Base-by-base conservation (phyloP, 2,797 vertebrate species). In the Sebastes matsubarae region DNA sequence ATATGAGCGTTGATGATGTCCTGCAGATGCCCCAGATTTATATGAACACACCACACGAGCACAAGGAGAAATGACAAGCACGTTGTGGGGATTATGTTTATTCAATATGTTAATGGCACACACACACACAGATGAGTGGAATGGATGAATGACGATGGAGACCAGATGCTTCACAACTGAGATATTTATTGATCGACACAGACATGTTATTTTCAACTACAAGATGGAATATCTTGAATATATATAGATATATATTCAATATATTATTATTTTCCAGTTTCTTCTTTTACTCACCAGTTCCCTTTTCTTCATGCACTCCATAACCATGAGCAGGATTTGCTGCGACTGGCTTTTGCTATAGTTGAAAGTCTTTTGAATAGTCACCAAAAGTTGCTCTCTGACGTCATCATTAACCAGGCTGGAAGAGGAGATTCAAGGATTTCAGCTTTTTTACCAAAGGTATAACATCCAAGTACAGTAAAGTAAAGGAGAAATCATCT, bases 251-350 rank as follows among this genome's bases (percentile, higher is more conserved):
- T n/a, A 58, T 30, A 12, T 16, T 75, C 4, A 59, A 64, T 6
- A 71, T 58, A 55, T 25, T 42, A 50, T 50, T 13, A 8, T 52
- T 11, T 52, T 42, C 61, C 5, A 4, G 3, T 68, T 70, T 32
- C 25, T 66, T 68, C 36, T 32, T 70, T 60, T 86, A 97, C 98
- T 99, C 93, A 99, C 99, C 81, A 99, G 96, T 81, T 99, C 99
- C 86, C 97, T 97, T 93, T 97, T 99, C 90, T 98, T 99, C 99
- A 99, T 99, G 91, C 98, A 99, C 87, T 99, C 98, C 96, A 98
- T 97, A 22, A 99, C 96, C 93, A 99, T 96, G n/a, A 97, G 80
- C 9, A 99, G 96, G 75, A 99, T 96, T 90, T 99, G 98, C 79
- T 98, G 97, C 0, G 99, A 97, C 72, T 99, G 99, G 63, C 93